Conservation (phyloP, 2,888 invertebrate genomes). For the Chorisops tibialis region DNA sequence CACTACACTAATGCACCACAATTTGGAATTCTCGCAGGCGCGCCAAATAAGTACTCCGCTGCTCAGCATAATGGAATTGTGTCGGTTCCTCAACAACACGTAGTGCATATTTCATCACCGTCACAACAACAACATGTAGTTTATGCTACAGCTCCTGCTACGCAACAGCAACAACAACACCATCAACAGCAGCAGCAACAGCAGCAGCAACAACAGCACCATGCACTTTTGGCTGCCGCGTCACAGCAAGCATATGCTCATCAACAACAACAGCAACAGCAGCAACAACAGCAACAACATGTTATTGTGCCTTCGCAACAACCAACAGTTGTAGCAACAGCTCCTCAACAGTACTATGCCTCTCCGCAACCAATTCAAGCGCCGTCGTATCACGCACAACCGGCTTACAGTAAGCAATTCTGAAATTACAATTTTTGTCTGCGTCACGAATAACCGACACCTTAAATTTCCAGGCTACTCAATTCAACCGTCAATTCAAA, state of each 20-base stretch:
- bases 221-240: too few species aligned
- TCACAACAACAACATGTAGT: too few species aligned
- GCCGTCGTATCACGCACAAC: slow-evolving; percentile 2
- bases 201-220: too few species aligned
- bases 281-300: too few species aligned
- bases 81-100: not conserved
- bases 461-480: slow-evolving; percentile 23
- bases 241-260: too few species aligned
- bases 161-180: too few species aligned
- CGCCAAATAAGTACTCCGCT: not conserved
- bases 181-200: too few species aligned
- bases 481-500: slow-evolving; percentile 28
- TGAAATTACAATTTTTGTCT: too few species aligned
- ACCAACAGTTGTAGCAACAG: not conserved
- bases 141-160: too few species aligned
- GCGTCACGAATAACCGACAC: not conserved
- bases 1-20: not conserved
- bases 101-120: not conserved
- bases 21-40: not conserved
- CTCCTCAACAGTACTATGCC: not conserved
- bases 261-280: too few species aligned
- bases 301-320: not conserved
- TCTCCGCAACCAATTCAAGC: not conserved
- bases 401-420: slow-evolving; percentile 8
- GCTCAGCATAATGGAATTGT: not conserved